phyloP scores from a whole-genome alignment of 2,797 vertebrate species.

The Eospalax fontanierii region DNA sequence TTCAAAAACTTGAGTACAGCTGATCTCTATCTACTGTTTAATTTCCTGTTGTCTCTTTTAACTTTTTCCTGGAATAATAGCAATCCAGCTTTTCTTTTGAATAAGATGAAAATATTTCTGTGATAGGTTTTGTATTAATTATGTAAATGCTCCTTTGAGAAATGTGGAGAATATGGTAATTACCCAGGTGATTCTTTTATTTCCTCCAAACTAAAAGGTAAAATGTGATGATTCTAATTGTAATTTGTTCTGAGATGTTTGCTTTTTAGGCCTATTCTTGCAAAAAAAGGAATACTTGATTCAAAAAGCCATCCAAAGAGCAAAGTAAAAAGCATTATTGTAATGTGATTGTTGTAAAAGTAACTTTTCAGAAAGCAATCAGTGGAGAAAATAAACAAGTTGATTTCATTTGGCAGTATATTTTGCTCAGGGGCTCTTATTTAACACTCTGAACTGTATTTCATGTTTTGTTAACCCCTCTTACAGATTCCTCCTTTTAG shows the following conservation, averaged over 20 bases:
- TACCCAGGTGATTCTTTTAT: constrained; percentile 46
- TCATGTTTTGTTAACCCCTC: neutral
- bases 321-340: constrained; percentile 44
- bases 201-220: constrained; percentile 57
- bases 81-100: constrained; percentile 64
- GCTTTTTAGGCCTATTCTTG: constrained; percentile 46
- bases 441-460: neutral
- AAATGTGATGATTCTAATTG: neutral
- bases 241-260: constrained; percentile 47
- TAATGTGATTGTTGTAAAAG: constrained; percentile 44
- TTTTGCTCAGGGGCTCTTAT: constrained; percentile 43
- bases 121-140: constrained; percentile 71
- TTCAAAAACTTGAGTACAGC: constrained; percentile 69
- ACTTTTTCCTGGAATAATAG: neutral
- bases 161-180: constrained; percentile 42
- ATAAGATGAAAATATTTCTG: constrained; percentile 58
- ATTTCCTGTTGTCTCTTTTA: constrained; percentile 75
- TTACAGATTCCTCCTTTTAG: neutral
- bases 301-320: constrained; percentile 60
- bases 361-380: constrained; percentile 47
- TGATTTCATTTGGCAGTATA: constrained; percentile 49
- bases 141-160: neutral
- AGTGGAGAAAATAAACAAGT: constrained; percentile 33
- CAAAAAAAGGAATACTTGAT: constrained; percentile 57
- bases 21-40: constrained; percentile 70